phyloP scores from a whole-genome alignment of 2,113 vertebrate genomes.

The Podilymbus podiceps region DNA sequence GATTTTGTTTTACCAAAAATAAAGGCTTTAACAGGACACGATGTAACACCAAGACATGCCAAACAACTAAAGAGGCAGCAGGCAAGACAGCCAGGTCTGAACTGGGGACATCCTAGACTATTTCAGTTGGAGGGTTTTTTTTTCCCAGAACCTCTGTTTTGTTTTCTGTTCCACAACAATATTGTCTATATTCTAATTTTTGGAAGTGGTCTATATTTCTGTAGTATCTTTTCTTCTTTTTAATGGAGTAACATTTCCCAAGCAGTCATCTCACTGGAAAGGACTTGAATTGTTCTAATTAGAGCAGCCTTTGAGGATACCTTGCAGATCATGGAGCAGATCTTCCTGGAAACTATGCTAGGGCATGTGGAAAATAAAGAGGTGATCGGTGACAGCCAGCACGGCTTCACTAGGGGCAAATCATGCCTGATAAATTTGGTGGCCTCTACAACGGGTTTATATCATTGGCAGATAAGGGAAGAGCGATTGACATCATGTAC shows the following conservation, averaged over 20 bases:
- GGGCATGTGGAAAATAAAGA: too few relatives aligned
- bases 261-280: background rate
- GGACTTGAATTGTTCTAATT: background rate
- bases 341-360: too few relatives aligned
- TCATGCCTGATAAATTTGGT: too few relatives aligned
- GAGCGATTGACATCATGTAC: too few relatives aligned
- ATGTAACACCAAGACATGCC: background rate
- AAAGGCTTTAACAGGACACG: background rate
- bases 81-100: background rate
- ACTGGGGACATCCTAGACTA: background rate
- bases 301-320: background rate
- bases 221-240: background rate
- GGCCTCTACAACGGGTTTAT: too few relatives aligned
- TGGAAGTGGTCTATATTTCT: background rate
- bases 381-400: too few relatives aligned
- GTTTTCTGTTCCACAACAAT: background rate
- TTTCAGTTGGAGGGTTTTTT: background rate
- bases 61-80: background rate
- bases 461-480: too few relatives aligned
- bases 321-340: background rate
- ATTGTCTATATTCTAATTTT: background rate
- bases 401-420: too few relatives aligned
- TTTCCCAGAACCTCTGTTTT: background rate
- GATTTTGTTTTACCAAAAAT: background rate
- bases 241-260: background rate